Evolutionary conservation across 53 echinoderm and acorn worm species (phyloP), one percentile per base, ranked within the genome.

Genomic region (Antedon mediterranea): DNA sequence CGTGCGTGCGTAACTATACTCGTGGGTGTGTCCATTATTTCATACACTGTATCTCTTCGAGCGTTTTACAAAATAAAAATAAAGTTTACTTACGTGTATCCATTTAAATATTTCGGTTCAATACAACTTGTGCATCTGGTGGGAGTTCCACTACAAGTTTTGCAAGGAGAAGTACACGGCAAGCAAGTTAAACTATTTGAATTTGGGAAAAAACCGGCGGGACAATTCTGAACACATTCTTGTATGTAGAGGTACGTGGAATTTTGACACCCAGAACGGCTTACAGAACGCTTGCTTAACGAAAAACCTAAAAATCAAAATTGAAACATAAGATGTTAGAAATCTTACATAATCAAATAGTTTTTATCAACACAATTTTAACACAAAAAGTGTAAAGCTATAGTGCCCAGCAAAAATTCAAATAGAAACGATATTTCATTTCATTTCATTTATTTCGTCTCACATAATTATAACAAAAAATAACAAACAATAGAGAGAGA

Each of bases 81-180:
- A 37, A 37, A 6, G 4, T 37, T 37, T 31, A 44, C 86, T 82
- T 86, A 97, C 97, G 43, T 84, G 78, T 89, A 82, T 30, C 72
- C 86, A 0, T 78, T 79, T n/a, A 97, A 72, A 44, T 75, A 97
- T 0, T 79, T 70, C 0, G 92, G 87, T 13, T 84, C 82, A 4
- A 79, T 73, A 80, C 97, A 97, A 43, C 97, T 97, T 2, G 97
- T 92, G 34, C 97, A 97, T 15, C 37, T 78, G 20, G 30, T 72
- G 0, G 84, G 20, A 0, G 43, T 3, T 1, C 32, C 80, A 0
- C 29, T n/a, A 30, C 97, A 97, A 0, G 97, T 92, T 74, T 82
- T 79, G 73, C 97, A 97, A 18, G 71, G 30, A 0, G 71, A 32
- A 28, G 7, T 74, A 43, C 97, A 97, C 28, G 74, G 71, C 28